phyloP scores from a whole-genome alignment of 1,140 invertebrate genomes.

The Zaprionus camerounensis region DNA sequence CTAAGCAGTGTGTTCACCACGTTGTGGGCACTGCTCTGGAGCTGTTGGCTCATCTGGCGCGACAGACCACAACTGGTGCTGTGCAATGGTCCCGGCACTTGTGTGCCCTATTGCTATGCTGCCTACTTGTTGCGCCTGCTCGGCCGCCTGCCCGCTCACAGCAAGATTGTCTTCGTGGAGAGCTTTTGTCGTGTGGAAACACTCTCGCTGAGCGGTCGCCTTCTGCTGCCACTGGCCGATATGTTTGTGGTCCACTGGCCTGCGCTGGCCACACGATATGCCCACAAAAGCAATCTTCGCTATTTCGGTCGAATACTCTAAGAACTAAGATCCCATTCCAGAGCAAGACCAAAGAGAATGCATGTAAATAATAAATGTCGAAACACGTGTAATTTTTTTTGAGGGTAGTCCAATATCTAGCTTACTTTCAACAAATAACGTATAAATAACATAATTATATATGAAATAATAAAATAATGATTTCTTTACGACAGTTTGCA shows the following conservation, averaged over 20 bases:
- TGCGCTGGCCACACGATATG: constrained; percentile 85
- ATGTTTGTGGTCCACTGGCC: constrained; percentile 97
- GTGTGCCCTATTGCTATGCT: constrained; percentile 93
- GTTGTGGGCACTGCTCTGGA: constrained; percentile 88
- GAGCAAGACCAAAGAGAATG: background rate
- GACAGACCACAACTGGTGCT: constrained; percentile 91
- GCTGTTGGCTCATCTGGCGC: constrained; percentile 89
- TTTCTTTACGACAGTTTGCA: background rate
- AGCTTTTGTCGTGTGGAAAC: constrained; percentile 96
- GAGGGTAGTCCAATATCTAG: background rate
- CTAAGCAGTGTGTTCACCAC: constrained; percentile 92
- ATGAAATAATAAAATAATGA: constrained; percentile 10
- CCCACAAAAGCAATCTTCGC: constrained; percentile 86
- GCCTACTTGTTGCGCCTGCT: constrained; percentile 89
- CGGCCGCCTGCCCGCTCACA: constrained; percentile 86
- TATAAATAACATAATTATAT: background rate
- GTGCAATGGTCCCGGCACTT: constrained; percentile 98
- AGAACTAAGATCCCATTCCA: background rate
- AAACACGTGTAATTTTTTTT: background rate
- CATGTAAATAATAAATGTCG: background rate
- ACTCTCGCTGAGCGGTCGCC: constrained; percentile 94
- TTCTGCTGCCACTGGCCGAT: constrained; percentile 93
- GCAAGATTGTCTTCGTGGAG: constrained; percentile 95
- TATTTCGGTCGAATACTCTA: constrained; percentile 87
- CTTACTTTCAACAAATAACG: constrained; percentile 8